Evolutionary conservation across 1,140 invertebrate genomes (phyloP).

Genomic region (Drosophila sucinea): DNA sequence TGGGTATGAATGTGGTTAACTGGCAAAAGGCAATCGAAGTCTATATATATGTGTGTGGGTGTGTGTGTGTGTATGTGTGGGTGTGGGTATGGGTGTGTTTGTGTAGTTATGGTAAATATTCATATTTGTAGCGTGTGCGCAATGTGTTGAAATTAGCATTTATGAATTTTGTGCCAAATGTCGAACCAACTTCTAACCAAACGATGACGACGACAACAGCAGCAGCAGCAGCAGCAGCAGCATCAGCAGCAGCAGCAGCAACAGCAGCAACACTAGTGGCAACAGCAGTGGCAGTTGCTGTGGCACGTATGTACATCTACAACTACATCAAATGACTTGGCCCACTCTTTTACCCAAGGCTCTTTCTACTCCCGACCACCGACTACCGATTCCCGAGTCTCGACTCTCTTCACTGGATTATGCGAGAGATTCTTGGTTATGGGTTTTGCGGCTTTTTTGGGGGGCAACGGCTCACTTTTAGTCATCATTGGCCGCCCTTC

Average conservation of each 20-base stretch:
- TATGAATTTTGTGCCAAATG: slow-evolving; percentile 81
- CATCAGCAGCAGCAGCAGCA: not conserved
- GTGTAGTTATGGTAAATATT: slow-evolving; percentile 81
- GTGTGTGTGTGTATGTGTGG: slow-evolving; percentile 25
- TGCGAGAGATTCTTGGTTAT: slow-evolving; percentile 79
- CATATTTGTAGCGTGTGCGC: slow-evolving; percentile 81
- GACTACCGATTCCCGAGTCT: too few relatives aligned
- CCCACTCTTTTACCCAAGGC: slow-evolving; percentile 46
- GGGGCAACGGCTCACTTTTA: slow-evolving; percentile 60
- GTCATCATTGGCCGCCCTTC: slow-evolving; percentile 53
- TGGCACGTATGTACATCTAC: slow-evolving; percentile 40
- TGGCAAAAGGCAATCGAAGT: slow-evolving; percentile 52
- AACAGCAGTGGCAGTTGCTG: not conserved
- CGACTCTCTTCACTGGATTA: slow-evolving; percentile 47
- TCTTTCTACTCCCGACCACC: not conserved
- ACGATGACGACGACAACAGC: slow-evolving; percentile 33
- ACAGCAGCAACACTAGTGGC: not conserved
- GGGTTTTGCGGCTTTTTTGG: slow-evolving; percentile 71
- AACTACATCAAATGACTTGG: slow-evolving; percentile 54
- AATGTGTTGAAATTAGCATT: slow-evolving; percentile 82
- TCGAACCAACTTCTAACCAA: slow-evolving; percentile 50
- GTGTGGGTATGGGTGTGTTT: slow-evolving; percentile 55
- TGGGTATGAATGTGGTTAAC: slow-evolving; percentile 5
- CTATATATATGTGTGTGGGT: slow-evolving; percentile 3
- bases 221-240: slow-evolving; percentile 3